Base-by-base conservation (phyloP, 2,113 vertebrate species). In the Galemys pyrenaicus region DNA sequence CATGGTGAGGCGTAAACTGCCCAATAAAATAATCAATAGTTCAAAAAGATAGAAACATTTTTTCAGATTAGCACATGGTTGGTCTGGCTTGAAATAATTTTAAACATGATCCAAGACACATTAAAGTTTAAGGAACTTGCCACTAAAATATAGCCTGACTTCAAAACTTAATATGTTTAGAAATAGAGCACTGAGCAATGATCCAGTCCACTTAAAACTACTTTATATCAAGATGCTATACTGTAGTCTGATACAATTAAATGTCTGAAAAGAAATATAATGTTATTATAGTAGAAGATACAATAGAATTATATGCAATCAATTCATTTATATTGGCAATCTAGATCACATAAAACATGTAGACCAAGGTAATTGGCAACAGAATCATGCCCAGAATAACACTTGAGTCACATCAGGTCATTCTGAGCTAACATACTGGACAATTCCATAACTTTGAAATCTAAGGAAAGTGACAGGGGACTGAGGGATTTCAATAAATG, bases 391-490 rank as follows among this genome's bases (percentile, higher is more conserved):
- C 67, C 64, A 92, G 88, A 97, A 97, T 95, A 96, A 88, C 68
- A 92, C 83, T 91, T 93, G 68, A 97, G 92, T 94, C 94, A 85
- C 32, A 82, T 95, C 71, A 95, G 87, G 91, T 96, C 92, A 95
- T 83, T 95, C 58, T 95, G 88, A 92, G 85, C 70, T 92, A 96
- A 92, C 64, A 75, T 90, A 91, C 35, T 92, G 79, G 86, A 94
- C 82, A 94, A 92, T 91, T 92, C 88, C 91, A 92, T 95, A 94
- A 92, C 86, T 95, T 85, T 95, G 85, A 96, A 97, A 95, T 96
- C 70, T 94, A 95, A 96, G 91, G 68, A 94, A 95, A 91, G 92
- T 92, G 94, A 96, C 93, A 97, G 90, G 92, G 92, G 92, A 93
- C 75, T 81, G 90, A 93, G 67, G 89, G 84, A 95, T 93, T 97